These are phyloP conservation scores for Odontamblyopus rebecca DNA, from an alignment of 2,797 vertebrate species.

Conservation along the genomic window DNA sequence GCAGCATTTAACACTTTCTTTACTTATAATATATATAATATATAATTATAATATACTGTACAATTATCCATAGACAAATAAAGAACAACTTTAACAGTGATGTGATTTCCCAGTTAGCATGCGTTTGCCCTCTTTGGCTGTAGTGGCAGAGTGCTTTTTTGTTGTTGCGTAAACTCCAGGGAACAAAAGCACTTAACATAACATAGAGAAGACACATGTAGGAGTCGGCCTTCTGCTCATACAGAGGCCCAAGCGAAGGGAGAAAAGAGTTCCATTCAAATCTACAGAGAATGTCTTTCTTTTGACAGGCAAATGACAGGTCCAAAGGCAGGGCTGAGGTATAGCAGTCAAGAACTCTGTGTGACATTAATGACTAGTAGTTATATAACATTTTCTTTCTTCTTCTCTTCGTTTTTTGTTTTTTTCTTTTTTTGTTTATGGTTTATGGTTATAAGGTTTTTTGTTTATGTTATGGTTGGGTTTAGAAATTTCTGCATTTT, in stretches of 20 bases:
- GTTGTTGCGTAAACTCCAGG: slow-evolving; percentile 49
- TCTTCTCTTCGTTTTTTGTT: no score
- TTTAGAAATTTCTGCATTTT: neutral
- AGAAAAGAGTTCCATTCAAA: slow-evolving; percentile 51
- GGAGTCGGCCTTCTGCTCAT: slow-evolving; percentile 41
- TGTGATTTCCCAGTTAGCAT: slow-evolving; percentile 31
- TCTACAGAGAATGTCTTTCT: slow-evolving; percentile 48
- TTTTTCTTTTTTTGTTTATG: no score
- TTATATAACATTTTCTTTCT: slow-evolving; percentile 1
- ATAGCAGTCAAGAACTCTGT: slow-evolving; percentile 26
- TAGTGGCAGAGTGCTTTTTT: slow-evolving; percentile 39
- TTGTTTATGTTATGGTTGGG: neutral
- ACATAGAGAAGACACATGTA: slow-evolving; percentile 59
- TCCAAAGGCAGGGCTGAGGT: slow-evolving; percentile 25
- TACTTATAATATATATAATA: neutral
- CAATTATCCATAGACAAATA: slow-evolving; percentile 3
- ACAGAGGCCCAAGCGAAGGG: slow-evolving; percentile 22
- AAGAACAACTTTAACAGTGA: neutral
- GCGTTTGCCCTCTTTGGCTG: slow-evolving; percentile 33
- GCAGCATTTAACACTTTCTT: neutral
- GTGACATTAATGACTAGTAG: slow-evolving; percentile 14
- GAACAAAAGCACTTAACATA: slow-evolving; percentile 69
- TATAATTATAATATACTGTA: neutral
- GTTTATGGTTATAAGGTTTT: no score
- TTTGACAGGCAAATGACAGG: slow-evolving; percentile 44